Percentiles rank a stretch among this genome's conserved stretches.
phyloP scores from a whole-genome alignment of 2,888 invertebrate genomes.

The Watsonalla binaria region DNA sequence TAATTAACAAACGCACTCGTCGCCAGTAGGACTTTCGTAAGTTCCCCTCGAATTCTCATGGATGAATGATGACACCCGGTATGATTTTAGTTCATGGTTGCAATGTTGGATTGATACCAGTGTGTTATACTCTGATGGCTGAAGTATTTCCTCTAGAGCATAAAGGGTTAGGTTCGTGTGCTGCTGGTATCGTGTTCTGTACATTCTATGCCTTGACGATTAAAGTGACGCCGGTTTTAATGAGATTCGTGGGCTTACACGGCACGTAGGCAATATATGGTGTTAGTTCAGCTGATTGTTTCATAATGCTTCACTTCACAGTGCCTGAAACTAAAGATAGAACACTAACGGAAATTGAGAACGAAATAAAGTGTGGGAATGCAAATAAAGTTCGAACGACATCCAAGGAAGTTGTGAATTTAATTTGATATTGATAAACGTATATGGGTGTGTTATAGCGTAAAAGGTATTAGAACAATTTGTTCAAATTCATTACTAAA shows the following conservation, averaged over 20 bases:
- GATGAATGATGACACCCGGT: constrained; percentile 28
- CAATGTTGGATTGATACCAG: constrained; percentile 29
- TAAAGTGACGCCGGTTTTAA: constrained; percentile 36
- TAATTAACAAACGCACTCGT: too few species aligned
- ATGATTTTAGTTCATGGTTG: constrained; percentile 31
- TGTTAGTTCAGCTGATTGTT: constrained; percentile 19
- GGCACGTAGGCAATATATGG: constrained; percentile 34
- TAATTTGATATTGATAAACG: background rate
- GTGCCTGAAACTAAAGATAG: constrained; percentile 44
- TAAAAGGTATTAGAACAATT: background rate
- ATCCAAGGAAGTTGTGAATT: background rate
- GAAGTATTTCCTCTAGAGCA: constrained; percentile 45
- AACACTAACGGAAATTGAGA: constrained; percentile 38
- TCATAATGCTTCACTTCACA: constrained; percentile 25
- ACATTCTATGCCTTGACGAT: constrained; percentile 27
- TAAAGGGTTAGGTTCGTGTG: constrained; percentile 30
- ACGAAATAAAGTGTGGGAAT: constrained; percentile 25
- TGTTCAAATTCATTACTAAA: background rate
- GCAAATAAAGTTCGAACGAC: background rate
- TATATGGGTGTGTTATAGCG: too few species aligned
- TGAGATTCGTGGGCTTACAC: constrained; percentile 26
- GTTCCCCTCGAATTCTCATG: too few species aligned
- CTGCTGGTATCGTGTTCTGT: constrained; percentile 32
- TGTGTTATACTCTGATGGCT: constrained; percentile 25
- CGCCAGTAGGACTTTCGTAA: too few species aligned